These are phyloP conservation scores for Agrilus biguttatus DNA, from an alignment of 2,888 invertebrate genomes.

Conservation along the genomic window DNA sequence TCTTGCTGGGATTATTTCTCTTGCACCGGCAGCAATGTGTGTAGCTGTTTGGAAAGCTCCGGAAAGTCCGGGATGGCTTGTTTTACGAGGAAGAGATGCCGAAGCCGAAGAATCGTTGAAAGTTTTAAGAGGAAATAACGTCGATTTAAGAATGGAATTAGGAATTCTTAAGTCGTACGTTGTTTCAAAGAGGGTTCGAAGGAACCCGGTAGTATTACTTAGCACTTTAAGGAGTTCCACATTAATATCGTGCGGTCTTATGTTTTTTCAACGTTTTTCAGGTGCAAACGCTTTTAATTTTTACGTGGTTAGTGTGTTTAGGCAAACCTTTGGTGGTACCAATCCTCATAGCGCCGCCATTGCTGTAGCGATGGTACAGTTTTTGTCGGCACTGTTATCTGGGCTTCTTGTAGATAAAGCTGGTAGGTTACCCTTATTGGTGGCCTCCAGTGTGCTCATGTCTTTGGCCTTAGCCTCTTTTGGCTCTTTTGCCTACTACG, in stretches of 20 bases:
- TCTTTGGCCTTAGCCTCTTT: slow-evolving; percentile 74
- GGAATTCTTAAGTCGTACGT: slow-evolving; percentile 58
- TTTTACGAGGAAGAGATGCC: slow-evolving; percentile 60
- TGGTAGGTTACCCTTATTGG: slow-evolving; percentile 68
- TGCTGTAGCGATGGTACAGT: slow-evolving; percentile 70
- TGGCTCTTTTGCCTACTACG: slow-evolving; percentile 72
- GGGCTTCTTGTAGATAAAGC: slow-evolving; percentile 74
- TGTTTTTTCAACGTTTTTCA: slow-evolving; percentile 79
- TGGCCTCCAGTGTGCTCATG: slow-evolving; percentile 74
- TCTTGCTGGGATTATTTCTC: slow-evolving; percentile 64
- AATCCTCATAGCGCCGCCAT: slow-evolving; percentile 76
- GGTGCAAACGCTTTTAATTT: slow-evolving; percentile 76
- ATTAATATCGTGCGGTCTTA: slow-evolving; percentile 68
- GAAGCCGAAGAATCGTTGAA: slow-evolving; percentile 61
- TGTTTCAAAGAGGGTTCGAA: slow-evolving; percentile 23
- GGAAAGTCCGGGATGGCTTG: slow-evolving; percentile 77
- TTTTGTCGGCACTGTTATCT: slow-evolving; percentile 69
- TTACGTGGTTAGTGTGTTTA: slow-evolving; percentile 76
- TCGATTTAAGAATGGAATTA: slow-evolving; percentile 62
- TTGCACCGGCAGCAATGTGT: slow-evolving; percentile 64
- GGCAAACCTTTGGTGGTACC: slow-evolving; percentile 67
- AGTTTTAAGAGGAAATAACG: slow-evolving; percentile 65
- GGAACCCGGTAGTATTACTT: slow-evolving; percentile 16
- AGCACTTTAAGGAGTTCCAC: slow-evolving; percentile 52
- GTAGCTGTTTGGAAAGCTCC: slow-evolving; percentile 66